Evolutionary conservation across 92 coral and sea anemone species (phyloP).

Genomic region (Zoanthus sansibaricus): DNA sequence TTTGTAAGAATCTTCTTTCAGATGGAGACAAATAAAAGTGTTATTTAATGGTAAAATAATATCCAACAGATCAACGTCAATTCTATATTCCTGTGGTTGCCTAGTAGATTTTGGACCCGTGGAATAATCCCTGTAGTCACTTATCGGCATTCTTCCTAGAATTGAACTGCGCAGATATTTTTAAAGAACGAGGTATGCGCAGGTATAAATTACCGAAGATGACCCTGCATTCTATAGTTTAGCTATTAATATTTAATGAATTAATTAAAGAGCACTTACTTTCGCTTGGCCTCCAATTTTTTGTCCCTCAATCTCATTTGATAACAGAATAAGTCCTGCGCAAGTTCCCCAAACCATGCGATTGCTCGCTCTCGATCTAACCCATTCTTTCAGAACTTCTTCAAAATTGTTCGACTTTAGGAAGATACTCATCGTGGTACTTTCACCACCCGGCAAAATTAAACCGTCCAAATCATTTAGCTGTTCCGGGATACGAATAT

Average conservation of each 20-base stretch:
- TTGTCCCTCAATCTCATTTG: conserved; percentile 81
- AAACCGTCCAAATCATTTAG: conserved; percentile 79
- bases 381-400: conserved; percentile 73
- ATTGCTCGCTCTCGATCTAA: conserved; percentile 64
- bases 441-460: conserved; percentile 96
- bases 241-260: no score
- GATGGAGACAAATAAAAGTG: no score
- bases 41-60: no score
- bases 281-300: conserved; percentile 81
- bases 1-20: no score
- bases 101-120: not conserved
- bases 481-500: conserved; percentile 79
- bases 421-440: conserved; percentile 84
- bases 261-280: conserved; percentile 46
- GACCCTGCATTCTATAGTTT: no score
- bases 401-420: conserved; percentile 77
- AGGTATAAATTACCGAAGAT: no score
- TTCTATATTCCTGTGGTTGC: not conserved
- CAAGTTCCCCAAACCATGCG: conserved; percentile 93
- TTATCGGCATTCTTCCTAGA: not conserved
- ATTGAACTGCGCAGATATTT: no score
- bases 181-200: no score
- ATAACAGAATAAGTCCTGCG: conserved; percentile 91
- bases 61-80: not conserved
- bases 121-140: not conserved